Conservation (phyloP, 2,797 vertebrate genomes). For the Pagetopsis macropterus region DNA sequence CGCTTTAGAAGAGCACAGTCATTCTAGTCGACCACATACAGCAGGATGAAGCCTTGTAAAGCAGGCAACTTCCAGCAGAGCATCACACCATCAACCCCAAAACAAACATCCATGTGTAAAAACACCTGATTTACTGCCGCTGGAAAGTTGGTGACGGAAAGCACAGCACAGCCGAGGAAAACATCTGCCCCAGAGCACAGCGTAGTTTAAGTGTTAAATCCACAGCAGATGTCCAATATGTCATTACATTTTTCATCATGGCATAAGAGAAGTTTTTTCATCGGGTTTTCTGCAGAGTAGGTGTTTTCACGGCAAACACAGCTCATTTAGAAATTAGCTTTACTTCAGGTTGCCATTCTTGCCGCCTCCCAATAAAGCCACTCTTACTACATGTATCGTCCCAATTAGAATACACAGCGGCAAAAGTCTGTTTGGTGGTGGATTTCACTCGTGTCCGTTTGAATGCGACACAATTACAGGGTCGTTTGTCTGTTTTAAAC, state of each 20-base stretch:
- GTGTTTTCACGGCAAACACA: conserved; percentile 83
- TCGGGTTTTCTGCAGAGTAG: conserved; percentile 87
- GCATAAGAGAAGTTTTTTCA: conserved; percentile 84
- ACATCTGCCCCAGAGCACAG: conserved; percentile 84
- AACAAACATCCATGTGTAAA: conserved; percentile 45
- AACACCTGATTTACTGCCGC: conserved; percentile 73
- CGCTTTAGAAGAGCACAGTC: conserved; percentile 26
- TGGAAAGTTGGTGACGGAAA: conserved; percentile 64
- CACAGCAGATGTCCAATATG: conserved; percentile 90
- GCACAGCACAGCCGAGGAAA: conserved; percentile 71
- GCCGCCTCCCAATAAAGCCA: conserved; percentile 17
- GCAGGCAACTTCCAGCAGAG: conserved; percentile 11
- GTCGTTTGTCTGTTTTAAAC: conserved; percentile 61
- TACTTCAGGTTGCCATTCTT: conserved; percentile 33
- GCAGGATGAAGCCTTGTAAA: conserved; percentile 28
- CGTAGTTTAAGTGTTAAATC: conserved; percentile 74
- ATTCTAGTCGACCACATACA: conserved; percentile 24
- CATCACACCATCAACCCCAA: conserved; percentile 20
- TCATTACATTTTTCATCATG: conserved; percentile 90
- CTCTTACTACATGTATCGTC: conserved; percentile 2
- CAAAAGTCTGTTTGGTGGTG: conserved; percentile 32
- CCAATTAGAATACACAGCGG: conserved; percentile 53
- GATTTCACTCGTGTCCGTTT: conserved; percentile 48
- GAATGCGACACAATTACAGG: conserved; percentile 44
- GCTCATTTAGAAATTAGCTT: conserved; percentile 85